Conservation (phyloP, 2,888 invertebrate species). For the Agapostemon virescens region DNA sequence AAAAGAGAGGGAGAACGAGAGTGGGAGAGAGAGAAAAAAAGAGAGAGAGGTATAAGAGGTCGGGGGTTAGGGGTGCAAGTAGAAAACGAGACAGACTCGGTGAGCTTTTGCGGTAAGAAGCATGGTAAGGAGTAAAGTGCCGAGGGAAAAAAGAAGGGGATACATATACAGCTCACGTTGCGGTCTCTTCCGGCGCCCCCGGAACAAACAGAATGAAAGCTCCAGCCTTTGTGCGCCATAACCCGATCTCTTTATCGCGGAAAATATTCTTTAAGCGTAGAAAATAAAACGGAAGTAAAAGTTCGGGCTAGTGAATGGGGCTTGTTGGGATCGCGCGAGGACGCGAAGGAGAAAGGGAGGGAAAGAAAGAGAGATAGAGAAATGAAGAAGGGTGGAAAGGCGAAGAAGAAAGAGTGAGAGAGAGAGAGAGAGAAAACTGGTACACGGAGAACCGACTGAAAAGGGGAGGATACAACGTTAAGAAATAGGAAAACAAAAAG, state of each 20-base stretch:
- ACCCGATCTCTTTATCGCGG: constrained; percentile 74
- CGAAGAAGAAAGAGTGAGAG: background rate
- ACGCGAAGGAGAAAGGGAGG: background rate
- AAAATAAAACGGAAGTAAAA: constrained; percentile 75
- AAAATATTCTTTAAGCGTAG: constrained; percentile 74
- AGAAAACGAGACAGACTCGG: constrained; percentile 33
- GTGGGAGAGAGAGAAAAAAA: background rate
- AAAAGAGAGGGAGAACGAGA: constrained; percentile 8
- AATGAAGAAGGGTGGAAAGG: background rate
- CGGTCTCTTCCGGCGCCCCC: constrained; percentile 63
- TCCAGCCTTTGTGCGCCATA: constrained; percentile 67
- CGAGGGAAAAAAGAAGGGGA: constrained; percentile 38
- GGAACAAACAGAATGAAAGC: constrained; percentile 73
- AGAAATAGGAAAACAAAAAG: background rate
- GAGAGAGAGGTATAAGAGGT: background rate
- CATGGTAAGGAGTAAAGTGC: constrained; percentile 57
- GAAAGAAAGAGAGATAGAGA: background rate
- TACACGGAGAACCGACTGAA: background rate
- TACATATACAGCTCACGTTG: constrained; percentile 66
- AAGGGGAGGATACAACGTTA: constrained; percentile 2
- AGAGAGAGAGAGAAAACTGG: background rate
- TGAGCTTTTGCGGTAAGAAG: constrained; percentile 56
- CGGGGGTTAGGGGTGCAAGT: constrained; percentile 3
- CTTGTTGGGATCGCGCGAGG: constrained; percentile 43
- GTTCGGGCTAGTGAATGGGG: constrained; percentile 65